These are phyloP conservation scores for Xylocampa areola DNA, from an alignment of 2,888 invertebrate genomes.

Conservation along the genomic window DNA sequence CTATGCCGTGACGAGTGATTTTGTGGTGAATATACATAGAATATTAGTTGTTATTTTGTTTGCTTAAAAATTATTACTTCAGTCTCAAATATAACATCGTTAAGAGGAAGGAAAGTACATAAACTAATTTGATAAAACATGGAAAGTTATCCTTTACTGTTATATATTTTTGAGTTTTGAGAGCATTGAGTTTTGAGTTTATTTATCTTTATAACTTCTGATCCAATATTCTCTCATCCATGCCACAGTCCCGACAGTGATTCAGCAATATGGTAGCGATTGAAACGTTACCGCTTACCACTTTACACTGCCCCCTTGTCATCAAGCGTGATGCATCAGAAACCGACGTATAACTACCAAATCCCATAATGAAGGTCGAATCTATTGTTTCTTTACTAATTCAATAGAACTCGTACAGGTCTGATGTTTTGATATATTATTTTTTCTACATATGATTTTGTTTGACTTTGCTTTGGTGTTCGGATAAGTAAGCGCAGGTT, in stretches of 20 bases:
- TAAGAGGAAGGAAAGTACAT: too few species aligned
- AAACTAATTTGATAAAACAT: too few species aligned
- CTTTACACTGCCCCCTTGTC: slow-evolving; percentile 63
- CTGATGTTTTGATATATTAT: slow-evolving; percentile 46
- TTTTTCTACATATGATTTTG: slow-evolving; percentile 16
- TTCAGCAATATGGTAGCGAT: slow-evolving; percentile 67
- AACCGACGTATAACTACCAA: slow-evolving; percentile 54
- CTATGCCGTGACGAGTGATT: too few species aligned
- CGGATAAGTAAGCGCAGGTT: too few species aligned
- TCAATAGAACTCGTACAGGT: slow-evolving; percentile 48
- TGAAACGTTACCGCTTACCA: slow-evolving; percentile 69
- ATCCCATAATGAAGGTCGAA: slow-evolving; percentile 56
- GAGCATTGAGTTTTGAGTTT: too few species aligned
- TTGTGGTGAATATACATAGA: too few species aligned
- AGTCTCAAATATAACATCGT: too few species aligned
- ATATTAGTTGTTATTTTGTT: too few species aligned
- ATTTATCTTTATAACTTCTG: slow-evolving; percentile 17
- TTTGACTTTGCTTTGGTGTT: slow-evolving; percentile 8
- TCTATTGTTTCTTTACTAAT: slow-evolving; percentile 54
- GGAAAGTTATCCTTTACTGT: too few species aligned
- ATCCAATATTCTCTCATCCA: slow-evolving; percentile 48
- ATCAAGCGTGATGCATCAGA: slow-evolving; percentile 58
- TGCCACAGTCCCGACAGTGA: slow-evolving; percentile 61
- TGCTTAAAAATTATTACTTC: too few species aligned
- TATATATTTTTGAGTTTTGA: too few species aligned